Conservation (phyloP, 2,888 invertebrate genomes). For the Micoletzkya japonica region DNA sequence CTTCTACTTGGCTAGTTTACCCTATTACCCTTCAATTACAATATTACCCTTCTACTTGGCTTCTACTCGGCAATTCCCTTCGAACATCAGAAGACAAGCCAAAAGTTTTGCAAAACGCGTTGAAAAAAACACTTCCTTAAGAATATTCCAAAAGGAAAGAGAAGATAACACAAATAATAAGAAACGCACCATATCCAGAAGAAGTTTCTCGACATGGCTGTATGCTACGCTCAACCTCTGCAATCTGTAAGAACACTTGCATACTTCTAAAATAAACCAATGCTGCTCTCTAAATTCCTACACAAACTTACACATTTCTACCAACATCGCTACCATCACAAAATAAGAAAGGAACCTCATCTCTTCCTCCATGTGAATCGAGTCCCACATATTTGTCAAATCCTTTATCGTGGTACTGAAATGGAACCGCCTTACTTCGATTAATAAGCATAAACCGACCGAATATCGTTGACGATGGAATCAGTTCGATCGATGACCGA, state of each 20-base stretch:
- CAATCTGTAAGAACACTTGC: neutral
- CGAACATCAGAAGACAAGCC: too few species aligned
- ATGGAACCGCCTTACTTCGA: neutral
- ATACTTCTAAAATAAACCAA: neutral
- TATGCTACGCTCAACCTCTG: neutral
- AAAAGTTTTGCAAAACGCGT: too few species aligned
- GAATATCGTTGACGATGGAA: neutral
- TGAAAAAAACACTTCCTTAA: too few species aligned
- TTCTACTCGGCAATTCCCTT: too few species aligned
- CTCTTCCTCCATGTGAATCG: neutral
- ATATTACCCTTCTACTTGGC: too few species aligned
- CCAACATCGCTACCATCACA: too few species aligned
- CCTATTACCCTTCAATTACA: too few species aligned
- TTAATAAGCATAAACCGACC: neutral
- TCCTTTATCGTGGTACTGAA: neutral
- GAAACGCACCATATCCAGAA: conserved; percentile 9
- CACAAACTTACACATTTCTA: too few species aligned
- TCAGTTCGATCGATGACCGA: conserved; percentile 7
- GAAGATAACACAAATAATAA: too few species aligned
- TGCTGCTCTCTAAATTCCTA: too few species aligned
- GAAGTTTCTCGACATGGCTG: neutral
- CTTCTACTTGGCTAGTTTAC: too few species aligned
- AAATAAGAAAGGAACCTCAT: neutral
- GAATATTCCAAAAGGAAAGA: neutral
- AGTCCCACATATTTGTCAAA: conserved; percentile 3